Base-by-base conservation (phyloP, 2,888 invertebrate species). In the Oxystoma pomonae region DNA sequence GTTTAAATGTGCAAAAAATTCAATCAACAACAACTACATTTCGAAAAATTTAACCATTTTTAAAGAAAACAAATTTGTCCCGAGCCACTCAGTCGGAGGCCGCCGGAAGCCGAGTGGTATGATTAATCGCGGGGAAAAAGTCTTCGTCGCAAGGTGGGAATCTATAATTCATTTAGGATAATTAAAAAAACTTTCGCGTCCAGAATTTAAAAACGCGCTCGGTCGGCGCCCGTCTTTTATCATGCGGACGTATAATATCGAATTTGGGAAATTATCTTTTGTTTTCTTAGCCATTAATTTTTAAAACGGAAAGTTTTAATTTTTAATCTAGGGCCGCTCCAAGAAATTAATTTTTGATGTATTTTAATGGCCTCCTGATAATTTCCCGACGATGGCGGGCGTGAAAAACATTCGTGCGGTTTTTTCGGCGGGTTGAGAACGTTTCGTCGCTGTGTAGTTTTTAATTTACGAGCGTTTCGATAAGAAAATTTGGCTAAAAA, bases 211-310 rank as follows among this genome's bases (percentile, higher is more conserved):
- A 53, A 53, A 53, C 53, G 53, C 53, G 17, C 53, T 3, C 53
- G 5, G 63, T 58, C 61, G 61, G 50, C 59, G 63, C 58, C 58
- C 62, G 62, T 67, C 63, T 65, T 67, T 64, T 7, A 35, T 3
- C 35, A 35, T 7, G 35, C 35, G 53, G 17, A 53, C 53, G 72
- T 72, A 70, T 75, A 74, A 76, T 77, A 78, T 78, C 77, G 78
- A 77, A 78, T 77, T 78, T 76, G 69, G 70, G 72, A 73, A 78
- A 78, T 78, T 78, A 78, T 78, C 78, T 78, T 73, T 76, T 77
- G 78, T 78, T 78, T 78, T 78, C 78, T 78, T 77, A 76, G 72
- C 77, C 78, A 78, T 78, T 78, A 77, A 78, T 78, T 78, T 76
- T 76, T 74, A 72, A 73, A 74, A 74, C 75, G 76, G 74, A 76